Conservation (phyloP, 2,888 invertebrate species). For the Euplexia lucipara region DNA sequence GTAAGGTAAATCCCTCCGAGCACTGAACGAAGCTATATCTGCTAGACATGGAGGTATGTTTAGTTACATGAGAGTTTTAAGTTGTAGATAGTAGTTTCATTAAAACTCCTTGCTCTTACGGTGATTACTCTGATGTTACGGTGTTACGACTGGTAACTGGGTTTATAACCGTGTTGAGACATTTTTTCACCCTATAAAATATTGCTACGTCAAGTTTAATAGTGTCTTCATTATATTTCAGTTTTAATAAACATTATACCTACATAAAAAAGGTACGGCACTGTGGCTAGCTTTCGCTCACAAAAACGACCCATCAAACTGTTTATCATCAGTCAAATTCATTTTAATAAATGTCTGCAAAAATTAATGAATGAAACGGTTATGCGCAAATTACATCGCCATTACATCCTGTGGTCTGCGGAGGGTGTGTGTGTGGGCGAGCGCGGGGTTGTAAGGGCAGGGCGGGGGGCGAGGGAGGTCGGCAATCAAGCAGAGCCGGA, state of each 20-base stretch:
- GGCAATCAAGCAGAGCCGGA: constrained; percentile 60
- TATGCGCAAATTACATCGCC: constrained; percentile 69
- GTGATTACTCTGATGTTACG: too few relatives aligned
- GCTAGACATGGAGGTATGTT: too few relatives aligned
- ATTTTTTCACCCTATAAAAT: constrained; percentile 26
- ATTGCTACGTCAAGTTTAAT: constrained; percentile 8
- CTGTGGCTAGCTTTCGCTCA: neutral
- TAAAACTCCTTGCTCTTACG: too few relatives aligned
- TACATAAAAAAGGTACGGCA: neutral
- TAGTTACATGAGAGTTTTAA: too few relatives aligned
- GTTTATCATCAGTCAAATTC: constrained; percentile 65
- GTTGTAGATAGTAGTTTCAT: too few relatives aligned
- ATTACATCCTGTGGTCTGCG: constrained; percentile 59
- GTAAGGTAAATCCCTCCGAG: too few relatives aligned
- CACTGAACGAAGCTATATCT: too few relatives aligned
- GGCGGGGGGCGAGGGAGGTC: constrained; percentile 21
- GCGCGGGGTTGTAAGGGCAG: neutral
- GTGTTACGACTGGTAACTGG: too few relatives aligned
- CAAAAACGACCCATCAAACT: constrained; percentile 4
- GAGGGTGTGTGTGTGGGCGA: neutral
- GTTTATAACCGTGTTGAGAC: neutral
- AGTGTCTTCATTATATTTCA: constrained; percentile 15
- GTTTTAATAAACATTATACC: constrained; percentile 13
- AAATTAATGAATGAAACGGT: constrained; percentile 71
- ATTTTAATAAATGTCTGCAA: constrained; percentile 73